phyloP scores from a whole-genome alignment of 2,797 vertebrate species.

The Danio jaintianensis region DNA sequence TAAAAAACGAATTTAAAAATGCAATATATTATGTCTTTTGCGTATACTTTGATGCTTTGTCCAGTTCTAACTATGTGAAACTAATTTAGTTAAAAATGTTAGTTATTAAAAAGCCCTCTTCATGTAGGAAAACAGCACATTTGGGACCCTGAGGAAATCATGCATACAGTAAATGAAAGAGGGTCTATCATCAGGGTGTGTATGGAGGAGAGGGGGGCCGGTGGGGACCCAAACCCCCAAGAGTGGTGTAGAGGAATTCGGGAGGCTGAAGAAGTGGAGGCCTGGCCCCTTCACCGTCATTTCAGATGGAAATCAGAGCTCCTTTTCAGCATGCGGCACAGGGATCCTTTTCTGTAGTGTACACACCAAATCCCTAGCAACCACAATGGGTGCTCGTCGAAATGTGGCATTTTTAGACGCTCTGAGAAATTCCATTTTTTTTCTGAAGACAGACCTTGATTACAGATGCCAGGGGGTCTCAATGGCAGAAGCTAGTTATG shows the following conservation, averaged over 20 bases:
- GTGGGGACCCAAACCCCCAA: slow-evolving; percentile 29
- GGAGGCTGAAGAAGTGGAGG: slow-evolving; percentile 49
- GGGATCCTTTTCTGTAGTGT: slow-evolving; percentile 77
- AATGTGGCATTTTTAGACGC: slow-evolving; percentile 73
- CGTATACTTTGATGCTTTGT: slow-evolving; percentile 64
- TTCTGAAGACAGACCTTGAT: slow-evolving; percentile 36
- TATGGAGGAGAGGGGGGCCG: slow-evolving; percentile 58
- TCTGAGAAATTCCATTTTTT: slow-evolving; percentile 68
- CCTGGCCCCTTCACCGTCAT: slow-evolving; percentile 49
- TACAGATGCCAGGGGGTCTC: slow-evolving; percentile 40
- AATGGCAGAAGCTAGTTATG: slow-evolving; percentile 15
- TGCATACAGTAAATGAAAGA: slow-evolving; percentile 52
- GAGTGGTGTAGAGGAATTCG: slow-evolving; percentile 61
- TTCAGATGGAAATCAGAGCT: slow-evolving; percentile 86
- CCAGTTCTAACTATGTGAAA: slow-evolving; percentile 68
- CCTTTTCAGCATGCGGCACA: slow-evolving; percentile 71
- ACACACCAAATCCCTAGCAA: slow-evolving; percentile 82
- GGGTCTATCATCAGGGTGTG: slow-evolving; percentile 58
- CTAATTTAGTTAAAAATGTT: slow-evolving; percentile 68
- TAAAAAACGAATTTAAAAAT: neutral
- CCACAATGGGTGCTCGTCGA: slow-evolving; percentile 71
- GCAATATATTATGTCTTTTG: neutral
- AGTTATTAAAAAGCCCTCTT: slow-evolving; percentile 64
- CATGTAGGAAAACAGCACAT: slow-evolving; percentile 68
- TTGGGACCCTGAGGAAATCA: slow-evolving; percentile 70